Conservation (phyloP, 2,113 vertebrate species). For the Gavialis gangeticus region DNA sequence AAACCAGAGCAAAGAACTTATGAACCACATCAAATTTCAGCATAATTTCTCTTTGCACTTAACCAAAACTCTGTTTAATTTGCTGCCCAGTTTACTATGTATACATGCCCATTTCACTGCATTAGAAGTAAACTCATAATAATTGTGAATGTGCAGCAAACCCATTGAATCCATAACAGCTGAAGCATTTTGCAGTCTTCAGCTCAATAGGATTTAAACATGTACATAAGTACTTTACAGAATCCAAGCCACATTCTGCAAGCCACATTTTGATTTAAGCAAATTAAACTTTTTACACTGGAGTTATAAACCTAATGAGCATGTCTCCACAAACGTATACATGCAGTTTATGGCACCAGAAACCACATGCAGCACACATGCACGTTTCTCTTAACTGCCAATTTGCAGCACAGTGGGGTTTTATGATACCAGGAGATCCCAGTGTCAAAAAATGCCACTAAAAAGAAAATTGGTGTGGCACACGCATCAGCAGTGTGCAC, state of each 20-base stretch:
- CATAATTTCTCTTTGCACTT: not conserved
- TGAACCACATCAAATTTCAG: not conserved
- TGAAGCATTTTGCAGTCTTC: not conserved
- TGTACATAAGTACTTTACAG: not conserved
- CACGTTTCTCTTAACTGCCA: no score
- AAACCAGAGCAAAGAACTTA: not conserved
- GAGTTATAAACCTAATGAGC: not conserved
- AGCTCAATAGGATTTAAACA: not conserved
- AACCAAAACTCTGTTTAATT: not conserved
- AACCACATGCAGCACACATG: no score
- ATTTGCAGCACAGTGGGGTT: no score
- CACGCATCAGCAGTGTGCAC: no score
- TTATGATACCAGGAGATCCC: no score
- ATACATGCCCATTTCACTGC: not conserved
- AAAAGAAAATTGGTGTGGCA: no score
- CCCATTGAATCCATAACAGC: not conserved
- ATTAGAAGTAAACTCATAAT: no score
- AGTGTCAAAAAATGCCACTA: no score
- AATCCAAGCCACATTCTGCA: not conserved
- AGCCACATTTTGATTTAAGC: not conserved
- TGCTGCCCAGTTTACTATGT: not conserved
- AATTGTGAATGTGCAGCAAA: not conserved
- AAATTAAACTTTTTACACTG: not conserved
- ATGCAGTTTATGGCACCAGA: no score
- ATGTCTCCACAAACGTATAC: no score